Conservation (phyloP, 2,797 vertebrate species). For the Coreius guichenoti region DNA sequence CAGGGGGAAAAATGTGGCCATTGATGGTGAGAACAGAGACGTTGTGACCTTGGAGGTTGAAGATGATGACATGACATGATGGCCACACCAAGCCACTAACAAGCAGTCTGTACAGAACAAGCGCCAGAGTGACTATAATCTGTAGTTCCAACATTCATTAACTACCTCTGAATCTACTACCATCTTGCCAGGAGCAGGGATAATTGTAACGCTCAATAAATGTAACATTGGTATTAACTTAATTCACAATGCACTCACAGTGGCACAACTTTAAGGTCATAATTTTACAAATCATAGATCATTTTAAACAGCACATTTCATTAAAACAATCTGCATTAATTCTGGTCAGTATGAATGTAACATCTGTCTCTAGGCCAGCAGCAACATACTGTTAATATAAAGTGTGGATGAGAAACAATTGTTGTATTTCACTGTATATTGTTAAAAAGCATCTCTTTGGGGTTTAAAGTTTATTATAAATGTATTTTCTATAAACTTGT, state of each 20-base stretch:
- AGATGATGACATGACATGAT: slow-evolving; percentile 47
- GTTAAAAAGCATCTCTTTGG: not conserved
- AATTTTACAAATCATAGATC: not conserved
- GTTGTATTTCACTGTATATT: not conserved
- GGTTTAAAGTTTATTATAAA: not conserved
- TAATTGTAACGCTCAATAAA: slow-evolving; percentile 32
- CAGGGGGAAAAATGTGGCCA: slow-evolving; percentile 11
- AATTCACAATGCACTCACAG: slow-evolving; percentile 15
- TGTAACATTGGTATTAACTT: slow-evolving; percentile 16
- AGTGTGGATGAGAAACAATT: not conserved
- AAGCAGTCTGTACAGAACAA: slow-evolving; percentile 39
- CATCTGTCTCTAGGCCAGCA: not conserved
- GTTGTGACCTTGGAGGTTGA: slow-evolving; percentile 33
- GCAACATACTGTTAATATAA: not conserved
- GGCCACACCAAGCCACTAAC: slow-evolving; percentile 50
- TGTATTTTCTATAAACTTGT: not conserved
- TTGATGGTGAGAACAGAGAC: slow-evolving; percentile 36
- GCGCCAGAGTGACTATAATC: slow-evolving; percentile 38
- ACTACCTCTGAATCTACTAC: slow-evolving; percentile 10
- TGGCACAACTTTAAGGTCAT: not conserved
- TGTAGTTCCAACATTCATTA: slow-evolving; percentile 15
- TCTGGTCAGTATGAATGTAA: slow-evolving; percentile 7
- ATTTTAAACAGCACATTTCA: not conserved
- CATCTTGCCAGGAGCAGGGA: slow-evolving; percentile 27
- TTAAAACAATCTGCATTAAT: not conserved